Evolutionary conservation across 2,113 vertebrate species (phyloP), one percentile per base, ranked within the genome.

Genomic region (Albula glossodonta): DNA sequence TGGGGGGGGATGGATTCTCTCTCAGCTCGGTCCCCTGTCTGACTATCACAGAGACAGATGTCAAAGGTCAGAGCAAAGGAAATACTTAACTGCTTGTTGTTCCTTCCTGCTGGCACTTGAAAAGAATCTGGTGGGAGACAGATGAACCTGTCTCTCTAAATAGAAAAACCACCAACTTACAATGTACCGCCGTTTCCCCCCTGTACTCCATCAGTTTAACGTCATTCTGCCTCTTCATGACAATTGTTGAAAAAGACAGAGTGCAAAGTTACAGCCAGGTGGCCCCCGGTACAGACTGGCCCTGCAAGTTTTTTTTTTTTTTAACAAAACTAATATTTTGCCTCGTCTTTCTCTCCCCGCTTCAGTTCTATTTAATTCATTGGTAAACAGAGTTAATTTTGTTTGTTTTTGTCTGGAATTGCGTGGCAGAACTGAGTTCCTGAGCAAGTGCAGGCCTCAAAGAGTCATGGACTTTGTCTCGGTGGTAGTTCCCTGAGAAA

Each of bases 71-170:
- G 88, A 83, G 89, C 87, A 90, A 91, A 89, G 89, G 92, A 91
- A 91, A 91, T 89, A 88, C 86, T 92, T 92, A 90, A 89, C 84
- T 80, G 84, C 90, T 93, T 91, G 88, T 93, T 92, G 90, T 92
- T 93, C 89, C 84, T 90, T 89, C 92, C 88, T 77, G 81, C 87
- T 85, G 87, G 82, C 87, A 86, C 88, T 91, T 74, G 81, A 85
- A 90, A 88, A 89, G 84, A 83, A 90, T 92, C 88, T 92, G 90
- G 25, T 89, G 90, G 91, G 86, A 91, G 90, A 93, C 90, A 90
- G 88, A 92, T 90, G 89, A 92, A 90, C 82, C 84, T 85, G 87
- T 90, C 89, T 88, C 80, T 83, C 85, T 82, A 88, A 91, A 91
- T 87, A 84, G 81, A 89, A 90, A 86, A 90, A 86, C 82, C 84